Evolutionary conservation across 1,140 invertebrate genomes (phyloP).

Genomic region (Ruditapes philippinarum): DNA sequence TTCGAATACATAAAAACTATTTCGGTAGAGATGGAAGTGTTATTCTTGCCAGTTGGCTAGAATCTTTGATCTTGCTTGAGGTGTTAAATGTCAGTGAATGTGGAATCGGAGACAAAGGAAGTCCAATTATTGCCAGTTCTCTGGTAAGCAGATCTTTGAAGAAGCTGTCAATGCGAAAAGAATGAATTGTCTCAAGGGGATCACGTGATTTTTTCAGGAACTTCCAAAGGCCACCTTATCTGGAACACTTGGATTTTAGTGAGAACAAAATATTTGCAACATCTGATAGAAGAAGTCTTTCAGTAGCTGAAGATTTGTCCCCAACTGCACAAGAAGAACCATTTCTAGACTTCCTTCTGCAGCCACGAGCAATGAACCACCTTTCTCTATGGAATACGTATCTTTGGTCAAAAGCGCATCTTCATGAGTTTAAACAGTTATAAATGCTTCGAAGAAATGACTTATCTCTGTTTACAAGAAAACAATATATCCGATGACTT

Average conservation of each 20-base stretch:
- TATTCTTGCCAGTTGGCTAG: neutral
- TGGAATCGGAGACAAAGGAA: slow-evolving; percentile 7
- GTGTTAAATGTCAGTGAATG: slow-evolving; percentile 7
- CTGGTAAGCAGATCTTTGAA: neutral
- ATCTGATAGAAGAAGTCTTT: neutral
- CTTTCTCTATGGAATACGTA: neutral
- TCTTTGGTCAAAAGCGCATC: neutral
- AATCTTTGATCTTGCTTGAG: neutral
- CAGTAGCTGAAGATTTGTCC: neutral
- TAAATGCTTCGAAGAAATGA: neutral
- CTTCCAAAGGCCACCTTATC: neutral
- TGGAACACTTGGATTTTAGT: slow-evolving; percentile 18
- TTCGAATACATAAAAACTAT: slow-evolving; percentile 5
- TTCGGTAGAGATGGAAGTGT: neutral
- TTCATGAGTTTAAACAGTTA: neutral
- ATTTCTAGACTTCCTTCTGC: neutral
- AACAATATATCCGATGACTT: neutral
- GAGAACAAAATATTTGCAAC: neutral
- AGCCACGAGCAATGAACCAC: neutral
- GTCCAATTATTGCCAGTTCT: neutral
- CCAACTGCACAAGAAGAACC: neutral
- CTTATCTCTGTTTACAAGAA: slow-evolving; percentile 1
- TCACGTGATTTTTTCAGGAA: neutral
- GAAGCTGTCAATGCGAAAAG: neutral
- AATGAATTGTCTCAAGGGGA: neutral